Percentiles rank a stretch among this genome's conserved stretches.
Conservation (phyloP, 1,140 invertebrate species). For the Doryteuthis pealeii region DNA sequence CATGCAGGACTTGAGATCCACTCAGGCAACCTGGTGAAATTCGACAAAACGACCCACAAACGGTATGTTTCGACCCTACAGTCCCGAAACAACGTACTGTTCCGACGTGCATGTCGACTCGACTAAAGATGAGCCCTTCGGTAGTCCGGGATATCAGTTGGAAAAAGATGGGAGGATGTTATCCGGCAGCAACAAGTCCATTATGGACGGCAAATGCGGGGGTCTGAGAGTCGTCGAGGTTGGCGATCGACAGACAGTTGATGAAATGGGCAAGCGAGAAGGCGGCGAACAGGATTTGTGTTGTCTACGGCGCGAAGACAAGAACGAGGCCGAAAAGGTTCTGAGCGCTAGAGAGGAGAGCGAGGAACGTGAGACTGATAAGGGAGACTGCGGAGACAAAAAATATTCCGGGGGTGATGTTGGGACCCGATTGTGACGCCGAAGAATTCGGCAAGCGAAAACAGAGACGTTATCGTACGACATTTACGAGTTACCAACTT, state of each 20-base stretch:
- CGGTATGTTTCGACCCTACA: slow-evolving; percentile 3
- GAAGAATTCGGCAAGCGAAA: slow-evolving; percentile 46
- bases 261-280: not conserved
- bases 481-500: slow-evolving; percentile 54
- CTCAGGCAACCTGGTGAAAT: not conserved
- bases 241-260: not conserved
- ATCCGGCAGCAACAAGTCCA: too few species aligned
- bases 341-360: too few species aligned
- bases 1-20: not conserved
- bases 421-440: slow-evolving; percentile 22
- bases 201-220: not conserved
- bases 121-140: not conserved
- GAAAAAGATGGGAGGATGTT: too few species aligned
- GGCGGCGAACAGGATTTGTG: not conserved
- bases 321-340: too few species aligned
- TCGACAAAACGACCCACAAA: not conserved
- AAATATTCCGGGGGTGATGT: too few species aligned
- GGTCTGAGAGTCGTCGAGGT: not conserved
- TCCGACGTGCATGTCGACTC: not conserved
- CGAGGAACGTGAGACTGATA: too few species aligned
- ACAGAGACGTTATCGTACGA: slow-evolving; percentile 52
- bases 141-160: too few species aligned
- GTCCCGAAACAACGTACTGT: not conserved
- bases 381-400: too few species aligned
- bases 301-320: too few species aligned